Evolutionary conservation across 2,888 invertebrate species (phyloP), one percentile per base, ranked within the genome.

Genomic region (Laspeyria flexula): DNA sequence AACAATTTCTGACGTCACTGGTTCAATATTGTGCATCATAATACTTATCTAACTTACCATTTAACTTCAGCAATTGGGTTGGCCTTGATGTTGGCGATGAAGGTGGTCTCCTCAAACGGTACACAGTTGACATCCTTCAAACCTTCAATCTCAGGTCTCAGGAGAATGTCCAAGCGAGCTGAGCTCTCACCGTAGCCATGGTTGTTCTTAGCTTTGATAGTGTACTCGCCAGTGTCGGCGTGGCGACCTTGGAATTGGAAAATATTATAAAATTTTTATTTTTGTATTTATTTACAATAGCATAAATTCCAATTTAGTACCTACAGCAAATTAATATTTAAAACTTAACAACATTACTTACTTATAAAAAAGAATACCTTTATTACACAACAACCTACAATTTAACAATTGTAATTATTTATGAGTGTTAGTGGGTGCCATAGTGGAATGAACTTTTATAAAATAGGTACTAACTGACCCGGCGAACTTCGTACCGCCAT

Each of bases 51-150:
- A 1, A 57, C 81, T 81, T 43, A 93, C 98, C 98, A 99, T 67
- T 96, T 94, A 1, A 99, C 95, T 63, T 96, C 96, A 1, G 99
- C 97, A 60, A 96, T 94, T 0, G 99, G 99, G 85, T 97, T 97
- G 16, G 98, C 98, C 69, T 95, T 95, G 1, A 99, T 95, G 33
- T 96, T 94, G 27, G 96, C 96, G 67, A 96, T 95, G 80, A 99
- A 96, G 55, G 95, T 94, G 16, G 96, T 95, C 21, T 95, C 94
- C 71, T 97, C 96, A 45, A 95, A 96, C 0, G 97, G 97, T 52
- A 95, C 94, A 0, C 95, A 95, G 16, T 93, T 94, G 35, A 95
- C 91, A 77, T 97, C 96, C 65, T 94, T 94, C 38, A 97, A 93
- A 0, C 95, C 95, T 51, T 95, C 94, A 53, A 97, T 95, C 87